phyloP scores from a whole-genome alignment of 2,113 vertebrate species.

The Indri indri region DNA sequence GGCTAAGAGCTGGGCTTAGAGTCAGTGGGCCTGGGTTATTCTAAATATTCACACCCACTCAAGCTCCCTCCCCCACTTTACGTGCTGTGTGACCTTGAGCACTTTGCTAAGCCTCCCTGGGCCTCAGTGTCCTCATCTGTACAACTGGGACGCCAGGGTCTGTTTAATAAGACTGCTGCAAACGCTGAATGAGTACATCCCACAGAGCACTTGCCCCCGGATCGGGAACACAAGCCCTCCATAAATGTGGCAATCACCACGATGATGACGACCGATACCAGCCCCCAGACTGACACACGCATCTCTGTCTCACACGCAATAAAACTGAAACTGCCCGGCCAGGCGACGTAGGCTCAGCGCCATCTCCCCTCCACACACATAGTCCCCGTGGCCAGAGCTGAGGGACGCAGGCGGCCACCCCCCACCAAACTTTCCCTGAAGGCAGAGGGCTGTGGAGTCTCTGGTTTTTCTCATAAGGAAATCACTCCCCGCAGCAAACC shows the following conservation, averaged over 20 bases:
- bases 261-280: background rate
- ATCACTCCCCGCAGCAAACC: background rate
- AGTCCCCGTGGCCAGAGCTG: background rate
- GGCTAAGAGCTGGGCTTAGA: background rate
- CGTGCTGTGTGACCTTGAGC: background rate
- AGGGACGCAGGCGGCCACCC: background rate
- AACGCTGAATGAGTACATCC: background rate
- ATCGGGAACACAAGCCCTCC: background rate
- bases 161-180: background rate
- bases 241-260: too few relatives aligned
- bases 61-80: background rate
- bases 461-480: background rate
- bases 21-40: background rate
- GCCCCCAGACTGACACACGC: background rate
- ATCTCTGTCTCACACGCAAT: background rate
- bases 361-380: background rate
- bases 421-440: background rate
- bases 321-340: background rate
- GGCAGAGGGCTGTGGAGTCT: background rate
- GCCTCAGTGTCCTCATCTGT: constrained; percentile 35
- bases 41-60: background rate
- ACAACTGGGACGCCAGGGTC: background rate
- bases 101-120: background rate
- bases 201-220: background rate
- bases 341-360: background rate